These are phyloP conservation scores for Hypotaenidia philippensis DNA, from an alignment of 2,797 vertebrate species.

Conservation along the genomic window DNA sequence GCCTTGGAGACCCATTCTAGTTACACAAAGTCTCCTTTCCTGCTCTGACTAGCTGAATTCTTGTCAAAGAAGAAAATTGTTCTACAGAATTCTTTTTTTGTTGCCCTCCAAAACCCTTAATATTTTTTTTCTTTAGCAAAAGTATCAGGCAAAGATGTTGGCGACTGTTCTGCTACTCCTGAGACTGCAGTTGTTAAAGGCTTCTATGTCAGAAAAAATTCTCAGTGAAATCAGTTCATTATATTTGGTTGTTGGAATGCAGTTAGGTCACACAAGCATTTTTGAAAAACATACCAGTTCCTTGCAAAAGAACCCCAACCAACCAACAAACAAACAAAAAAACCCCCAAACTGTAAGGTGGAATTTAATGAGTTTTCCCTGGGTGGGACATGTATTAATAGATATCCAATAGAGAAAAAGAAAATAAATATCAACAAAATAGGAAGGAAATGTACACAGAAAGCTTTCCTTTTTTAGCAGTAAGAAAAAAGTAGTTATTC, in stretches of 20 bases:
- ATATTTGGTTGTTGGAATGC: not conserved
- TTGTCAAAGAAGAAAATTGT: not conserved
- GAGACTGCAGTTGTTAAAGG: not conserved
- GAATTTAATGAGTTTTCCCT: not conserved
- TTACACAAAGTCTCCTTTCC: not conserved
- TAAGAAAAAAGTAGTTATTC: not conserved
- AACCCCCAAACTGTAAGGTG: not conserved
- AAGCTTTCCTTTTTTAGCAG: rapidly evolving
- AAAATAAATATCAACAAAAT: not conserved
- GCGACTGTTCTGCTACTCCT: not conserved
- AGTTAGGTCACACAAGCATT: not conserved
- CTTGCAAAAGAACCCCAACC: not conserved
- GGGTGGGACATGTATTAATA: not conserved
- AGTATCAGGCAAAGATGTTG: not conserved
- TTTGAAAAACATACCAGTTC: not conserved
- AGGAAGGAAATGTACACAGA: rapidly evolving
- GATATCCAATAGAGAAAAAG: not conserved
- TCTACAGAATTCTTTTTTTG: not conserved
- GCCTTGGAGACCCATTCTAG: not conserved
- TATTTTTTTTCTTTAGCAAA: not conserved
- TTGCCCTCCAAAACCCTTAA: not conserved
- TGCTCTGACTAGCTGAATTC: not conserved
- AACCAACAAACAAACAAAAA: not conserved
- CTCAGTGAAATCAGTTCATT: not conserved
- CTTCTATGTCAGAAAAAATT: not conserved